Conservation (phyloP, 1,140 invertebrate genomes). For the Whitmania pigra region DNA sequence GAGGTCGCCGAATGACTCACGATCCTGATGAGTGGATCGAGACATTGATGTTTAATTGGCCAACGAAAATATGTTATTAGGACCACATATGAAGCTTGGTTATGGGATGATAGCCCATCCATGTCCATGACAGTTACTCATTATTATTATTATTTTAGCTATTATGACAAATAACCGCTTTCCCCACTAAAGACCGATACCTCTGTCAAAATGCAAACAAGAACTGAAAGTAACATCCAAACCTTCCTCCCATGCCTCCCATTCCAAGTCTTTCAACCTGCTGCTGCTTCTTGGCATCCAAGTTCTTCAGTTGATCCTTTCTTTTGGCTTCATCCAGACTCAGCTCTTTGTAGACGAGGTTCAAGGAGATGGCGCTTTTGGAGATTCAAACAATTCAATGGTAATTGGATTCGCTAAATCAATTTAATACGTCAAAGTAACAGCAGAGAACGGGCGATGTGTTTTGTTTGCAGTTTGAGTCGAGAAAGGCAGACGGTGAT, state of each 20-base stretch:
- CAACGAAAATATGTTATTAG: neutral
- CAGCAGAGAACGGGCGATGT: too few relatives aligned
- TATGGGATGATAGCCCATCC: too few relatives aligned
- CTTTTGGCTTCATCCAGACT: constrained; percentile 62
- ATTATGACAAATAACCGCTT: too few relatives aligned
- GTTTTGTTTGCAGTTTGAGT: too few relatives aligned
- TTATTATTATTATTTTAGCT: too few relatives aligned
- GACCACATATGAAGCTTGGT: too few relatives aligned
- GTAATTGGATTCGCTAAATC: too few relatives aligned
- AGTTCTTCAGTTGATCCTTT: constrained; percentile 59
- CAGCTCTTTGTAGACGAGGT: constrained; percentile 77
- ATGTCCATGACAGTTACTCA: too few relatives aligned
- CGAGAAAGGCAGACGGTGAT: too few relatives aligned
- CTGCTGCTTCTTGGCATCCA: constrained; percentile 73
- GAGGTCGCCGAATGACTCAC: constrained; percentile 80
- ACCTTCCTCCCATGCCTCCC: constrained; percentile 58
- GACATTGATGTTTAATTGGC: neutral
- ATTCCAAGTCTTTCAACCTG: constrained; percentile 86
- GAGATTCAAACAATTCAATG: too few relatives aligned
- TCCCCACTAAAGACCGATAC: too few relatives aligned
- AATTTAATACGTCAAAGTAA: too few relatives aligned
- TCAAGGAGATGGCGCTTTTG: constrained; percentile 42
- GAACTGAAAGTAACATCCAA: neutral
- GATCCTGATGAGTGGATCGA: constrained; percentile 45
- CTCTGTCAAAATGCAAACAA: neutral